Evolutionary conservation across 2,113 vertebrate genomes (phyloP), one percentile per base, ranked within the genome.

Genomic region (Microcebus ravelobensis): DNA sequence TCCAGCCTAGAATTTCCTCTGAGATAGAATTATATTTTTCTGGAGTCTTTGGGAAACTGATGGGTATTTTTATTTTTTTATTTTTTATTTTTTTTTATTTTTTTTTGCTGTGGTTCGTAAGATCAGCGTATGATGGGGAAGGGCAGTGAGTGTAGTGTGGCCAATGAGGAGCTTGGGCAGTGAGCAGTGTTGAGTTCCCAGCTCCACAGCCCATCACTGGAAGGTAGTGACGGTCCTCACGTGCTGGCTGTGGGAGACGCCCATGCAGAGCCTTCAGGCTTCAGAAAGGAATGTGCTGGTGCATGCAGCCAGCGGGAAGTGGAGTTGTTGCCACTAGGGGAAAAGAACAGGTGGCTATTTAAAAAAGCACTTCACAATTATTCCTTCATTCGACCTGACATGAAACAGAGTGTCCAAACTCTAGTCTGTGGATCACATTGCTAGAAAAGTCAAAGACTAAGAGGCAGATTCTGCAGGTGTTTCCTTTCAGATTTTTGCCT

Each of bases 401-500:
- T 50, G 81, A 97, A 95, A 71, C 65, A 84, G 36, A 65, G 63
- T 39, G 57, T 88, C 85, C 61, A 36, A 55, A 15, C 29, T 87
- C 45, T 48, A 86, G 86, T 34, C 48, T 91, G 79, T 63, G 42
- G 85, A 57, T 94, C 34, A 5, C 29, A 71, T 90, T 27, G 68
- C 85, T 93, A 63, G 73, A 92, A 89, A 94, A 88, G 68, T 80
- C 45, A 71, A 74, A 81, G 57, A 59, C 50, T 67, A 36, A 68
- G 52, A 50, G 70, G 81, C 59, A 50, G 34, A 90, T 34, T 92
- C 52, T 45, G 59, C 84, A 97, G 97, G 87, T 95, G 88, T 97
- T 95, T 97, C 96, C 90, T 90, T 95, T 97, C 61, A 67, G 45
- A 25, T 85, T 87, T 96, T 93, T 90, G 88, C 95, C 85, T 94